A percentile compares a stretch with the other conserved stretches of the same genome.
Evolutionary conservation across 2,888 invertebrate genomes (phyloP).

Genomic region (Megastigmus dorsalis): DNA sequence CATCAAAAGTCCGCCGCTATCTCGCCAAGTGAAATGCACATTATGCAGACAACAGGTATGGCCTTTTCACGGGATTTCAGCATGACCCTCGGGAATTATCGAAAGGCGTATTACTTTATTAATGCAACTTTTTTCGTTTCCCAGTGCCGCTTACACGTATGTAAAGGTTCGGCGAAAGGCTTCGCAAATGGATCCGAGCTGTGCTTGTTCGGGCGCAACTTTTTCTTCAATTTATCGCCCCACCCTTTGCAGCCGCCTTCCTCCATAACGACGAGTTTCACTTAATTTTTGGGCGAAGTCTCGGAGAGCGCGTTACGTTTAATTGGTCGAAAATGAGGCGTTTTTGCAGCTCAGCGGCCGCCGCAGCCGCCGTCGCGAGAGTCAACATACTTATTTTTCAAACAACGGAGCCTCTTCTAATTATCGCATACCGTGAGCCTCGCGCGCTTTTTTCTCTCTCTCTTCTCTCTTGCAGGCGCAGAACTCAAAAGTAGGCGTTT

Average conservation of each 20-base stretch:
- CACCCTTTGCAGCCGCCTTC: not conserved
- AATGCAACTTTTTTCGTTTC: not conserved
- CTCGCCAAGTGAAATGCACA: too few species aligned
- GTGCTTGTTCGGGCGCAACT: not conserved
- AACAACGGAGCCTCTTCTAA: slow-evolving; percentile 1
- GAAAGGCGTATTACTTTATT: slow-evolving; percentile 24
- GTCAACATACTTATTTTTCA: not conserved
- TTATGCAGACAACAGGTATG: too few species aligned
- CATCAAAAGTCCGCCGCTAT: too few species aligned
- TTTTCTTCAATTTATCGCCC: slow-evolving; percentile 5
- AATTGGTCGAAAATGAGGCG: too few species aligned
- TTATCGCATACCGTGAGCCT: not conserved
- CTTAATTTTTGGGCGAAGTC: not conserved
- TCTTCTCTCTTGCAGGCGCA: not conserved
- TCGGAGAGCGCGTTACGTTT: not conserved
- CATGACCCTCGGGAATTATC: slow-evolving; percentile 6
- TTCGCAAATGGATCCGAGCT: not conserved
- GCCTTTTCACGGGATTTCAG: too few species aligned
- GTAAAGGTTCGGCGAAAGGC: not conserved
- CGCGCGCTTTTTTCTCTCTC: not conserved
- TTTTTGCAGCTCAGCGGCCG: too few species aligned
- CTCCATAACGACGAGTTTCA: slow-evolving; percentile 12
- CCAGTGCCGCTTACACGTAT: not conserved
- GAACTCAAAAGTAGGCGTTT: not conserved
- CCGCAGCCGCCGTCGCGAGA: too few species aligned